phyloP scores from a whole-genome alignment of 2,888 invertebrate species.

The Alsophila aescularia region DNA sequence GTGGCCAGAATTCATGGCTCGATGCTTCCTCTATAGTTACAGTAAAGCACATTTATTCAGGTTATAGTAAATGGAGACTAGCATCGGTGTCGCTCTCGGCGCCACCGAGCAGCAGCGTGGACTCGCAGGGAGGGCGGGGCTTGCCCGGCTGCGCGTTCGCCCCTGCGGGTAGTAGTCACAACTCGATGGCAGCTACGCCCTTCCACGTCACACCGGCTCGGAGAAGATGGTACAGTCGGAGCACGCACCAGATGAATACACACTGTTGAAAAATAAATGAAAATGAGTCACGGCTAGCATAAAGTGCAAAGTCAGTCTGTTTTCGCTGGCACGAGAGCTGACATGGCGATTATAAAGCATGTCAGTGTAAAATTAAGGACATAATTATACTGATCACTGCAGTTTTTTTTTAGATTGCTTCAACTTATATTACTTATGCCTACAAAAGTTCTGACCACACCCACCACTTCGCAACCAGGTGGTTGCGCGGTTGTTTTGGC shows the following conservation, averaged over 20 bases:
- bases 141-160: constrained; percentile 47
- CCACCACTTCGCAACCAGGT: too few species aligned
- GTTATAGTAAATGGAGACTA: constrained; percentile 76
- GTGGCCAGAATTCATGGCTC: too few species aligned
- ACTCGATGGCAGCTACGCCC: constrained; percentile 86
- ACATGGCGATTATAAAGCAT: too few species aligned
- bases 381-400: too few species aligned
- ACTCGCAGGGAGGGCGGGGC: constrained; percentile 65
- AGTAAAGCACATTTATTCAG: constrained; percentile 17
- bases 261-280: constrained; percentile 70
- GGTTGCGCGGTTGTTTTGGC: too few species aligned
- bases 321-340: too few species aligned
- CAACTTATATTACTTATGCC: too few species aligned
- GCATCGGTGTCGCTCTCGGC: constrained; percentile 79
- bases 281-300: background rate
- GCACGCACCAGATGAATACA: constrained; percentile 88
- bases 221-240: constrained; percentile 88
- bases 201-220: constrained; percentile 91
- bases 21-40: too few species aligned
- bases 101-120: constrained; percentile 70
- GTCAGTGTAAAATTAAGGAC: too few species aligned
- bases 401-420: too few species aligned
- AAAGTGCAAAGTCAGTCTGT: too few species aligned
- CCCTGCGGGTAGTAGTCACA: constrained; percentile 79
- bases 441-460: too few species aligned